These are phyloP conservation scores for Ciconia maguari DNA, from an alignment of 2,113 vertebrate genomes.

Conservation along the genomic window DNA sequence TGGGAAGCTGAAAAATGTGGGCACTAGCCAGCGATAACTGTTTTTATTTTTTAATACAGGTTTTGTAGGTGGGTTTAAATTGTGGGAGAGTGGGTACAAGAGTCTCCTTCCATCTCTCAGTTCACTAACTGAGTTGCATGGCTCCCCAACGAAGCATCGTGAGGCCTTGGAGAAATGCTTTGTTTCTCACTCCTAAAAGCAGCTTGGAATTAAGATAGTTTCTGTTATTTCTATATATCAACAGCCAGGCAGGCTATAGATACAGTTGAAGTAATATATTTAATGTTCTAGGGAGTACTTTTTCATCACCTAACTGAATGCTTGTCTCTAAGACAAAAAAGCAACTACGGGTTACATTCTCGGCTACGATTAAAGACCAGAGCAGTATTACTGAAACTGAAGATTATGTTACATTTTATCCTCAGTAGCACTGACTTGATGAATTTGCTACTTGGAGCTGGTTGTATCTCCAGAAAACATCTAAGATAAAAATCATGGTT, in stretches of 20 bases:
- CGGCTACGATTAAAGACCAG: neutral
- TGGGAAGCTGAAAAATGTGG: neutral
- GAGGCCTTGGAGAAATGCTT: neutral
- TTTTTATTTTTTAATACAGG: neutral
- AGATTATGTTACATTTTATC: neutral
- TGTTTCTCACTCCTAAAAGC: neutral
- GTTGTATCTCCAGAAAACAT: neutral
- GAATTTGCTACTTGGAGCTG: neutral
- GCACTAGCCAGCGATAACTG: neutral
- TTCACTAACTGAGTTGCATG: neutral
- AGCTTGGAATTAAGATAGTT: neutral
- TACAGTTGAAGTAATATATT: neutral
- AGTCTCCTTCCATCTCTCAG: neutral
- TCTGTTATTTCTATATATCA: neutral
- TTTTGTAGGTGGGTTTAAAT: neutral
- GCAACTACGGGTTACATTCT: rapidly evolving
- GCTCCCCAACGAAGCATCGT: neutral
- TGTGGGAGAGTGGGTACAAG: neutral
- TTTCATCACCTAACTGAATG: neutral
- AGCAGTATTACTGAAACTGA: neutral
- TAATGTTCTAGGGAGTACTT: neutral
- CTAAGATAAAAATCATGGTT: neutral
- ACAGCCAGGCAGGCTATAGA: neutral
- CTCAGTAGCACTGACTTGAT: neutral
- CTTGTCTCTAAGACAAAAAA: neutral